Percentiles rank a stretch among this genome's conserved stretches.
Conservation (phyloP, 2,797 vertebrate species). For the Lophura swinhoii region DNA sequence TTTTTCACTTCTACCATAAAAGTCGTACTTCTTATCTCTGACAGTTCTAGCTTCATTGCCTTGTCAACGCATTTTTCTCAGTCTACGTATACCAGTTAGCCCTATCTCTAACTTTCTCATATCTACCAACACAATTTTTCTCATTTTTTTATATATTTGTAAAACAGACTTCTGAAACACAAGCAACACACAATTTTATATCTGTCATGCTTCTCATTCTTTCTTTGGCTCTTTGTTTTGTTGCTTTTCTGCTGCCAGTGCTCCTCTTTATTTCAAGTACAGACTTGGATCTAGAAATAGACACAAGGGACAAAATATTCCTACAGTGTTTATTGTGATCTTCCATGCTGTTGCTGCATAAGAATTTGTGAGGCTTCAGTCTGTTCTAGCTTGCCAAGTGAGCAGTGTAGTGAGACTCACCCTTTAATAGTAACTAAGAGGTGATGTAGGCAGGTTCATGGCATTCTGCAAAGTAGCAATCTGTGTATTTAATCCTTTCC, state of each 20-base stretch:
- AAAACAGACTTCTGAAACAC: neutral
- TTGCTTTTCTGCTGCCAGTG: neutral
- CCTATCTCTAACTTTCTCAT: neutral
- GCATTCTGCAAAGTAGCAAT: neutral
- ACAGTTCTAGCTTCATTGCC: constrained; percentile 15
- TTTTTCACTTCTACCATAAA: neutral
- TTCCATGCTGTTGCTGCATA: neutral
- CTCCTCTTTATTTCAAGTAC: neutral
- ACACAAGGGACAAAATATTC: neutral
- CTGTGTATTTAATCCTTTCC: neutral
- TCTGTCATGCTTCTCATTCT: neutral
- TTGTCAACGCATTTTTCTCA: constrained; percentile 56
- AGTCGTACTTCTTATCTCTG: constrained; percentile 8
- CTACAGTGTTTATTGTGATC: neutral
- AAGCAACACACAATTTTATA: neutral
- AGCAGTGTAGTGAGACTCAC: neutral
- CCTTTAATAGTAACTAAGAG: neutral
- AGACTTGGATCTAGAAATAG: neutral
- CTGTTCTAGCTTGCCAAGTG: neutral
- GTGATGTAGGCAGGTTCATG: neutral
- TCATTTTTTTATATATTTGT: neutral
- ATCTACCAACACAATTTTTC: constrained; percentile 19
- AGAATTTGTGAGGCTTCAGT: neutral
- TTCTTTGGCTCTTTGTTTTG: neutral
- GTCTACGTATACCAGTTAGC: neutral